Conservation (phyloP, 2,888 invertebrate species). For the Conchocele bisecta region DNA sequence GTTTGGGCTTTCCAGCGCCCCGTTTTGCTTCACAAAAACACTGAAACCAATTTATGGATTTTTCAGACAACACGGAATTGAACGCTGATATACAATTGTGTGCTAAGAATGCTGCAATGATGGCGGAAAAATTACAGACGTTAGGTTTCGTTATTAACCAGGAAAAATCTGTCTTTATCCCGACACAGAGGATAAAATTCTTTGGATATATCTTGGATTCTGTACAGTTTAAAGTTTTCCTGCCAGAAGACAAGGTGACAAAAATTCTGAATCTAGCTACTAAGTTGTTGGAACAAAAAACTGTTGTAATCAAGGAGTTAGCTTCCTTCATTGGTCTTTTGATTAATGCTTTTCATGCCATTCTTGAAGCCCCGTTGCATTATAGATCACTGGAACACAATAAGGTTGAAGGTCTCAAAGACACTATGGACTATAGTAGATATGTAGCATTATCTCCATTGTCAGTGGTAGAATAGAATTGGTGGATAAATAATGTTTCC, state of each 20-base stretch:
- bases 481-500: slow-evolving; percentile 24
- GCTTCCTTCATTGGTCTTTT: slow-evolving; percentile 30
- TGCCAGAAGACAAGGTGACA: slow-evolving; percentile 31
- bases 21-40: slow-evolving; percentile 46
- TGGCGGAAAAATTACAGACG: slow-evolving; percentile 17
- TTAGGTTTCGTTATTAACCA: slow-evolving; percentile 38
- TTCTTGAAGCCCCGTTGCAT: slow-evolving; percentile 40
- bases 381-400: slow-evolving; percentile 29
- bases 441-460: background rate
- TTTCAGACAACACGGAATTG: slow-evolving; percentile 32
- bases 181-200: slow-evolving; percentile 31
- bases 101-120: slow-evolving; percentile 8
- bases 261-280: slow-evolving; percentile 25
- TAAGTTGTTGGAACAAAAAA: background rate
- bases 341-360: slow-evolving; percentile 15
- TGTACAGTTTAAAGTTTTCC: slow-evolving; percentile 34
- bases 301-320: slow-evolving; percentile 15
- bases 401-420: slow-evolving; percentile 22
- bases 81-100: slow-evolving; percentile 46
- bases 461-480: background rate
- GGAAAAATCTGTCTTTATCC: slow-evolving; percentile 30
- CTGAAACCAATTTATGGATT: slow-evolving; percentile 35
- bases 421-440: slow-evolving; percentile 8
- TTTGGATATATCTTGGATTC: slow-evolving; percentile 39
- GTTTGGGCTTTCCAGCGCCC: slow-evolving; percentile 31